A percentile compares a stretch with the other conserved stretches of the same genome.
Conservation (phyloP, 2,113 vertebrate species). For the Saguinus midas region DNA sequence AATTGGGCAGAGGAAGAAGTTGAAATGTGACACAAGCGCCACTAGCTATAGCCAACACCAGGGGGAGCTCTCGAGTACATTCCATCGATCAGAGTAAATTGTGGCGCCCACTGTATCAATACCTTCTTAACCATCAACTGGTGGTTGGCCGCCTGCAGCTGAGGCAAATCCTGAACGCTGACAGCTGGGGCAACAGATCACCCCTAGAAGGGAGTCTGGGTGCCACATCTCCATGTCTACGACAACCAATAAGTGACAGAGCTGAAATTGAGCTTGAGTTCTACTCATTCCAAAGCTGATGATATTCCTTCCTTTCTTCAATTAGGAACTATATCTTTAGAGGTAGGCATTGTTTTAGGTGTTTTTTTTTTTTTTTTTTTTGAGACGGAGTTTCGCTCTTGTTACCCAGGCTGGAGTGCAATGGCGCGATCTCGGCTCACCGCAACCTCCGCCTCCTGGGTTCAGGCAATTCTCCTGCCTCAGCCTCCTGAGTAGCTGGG, state of each 20-base stretch:
- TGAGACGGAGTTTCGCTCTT: too few relatives aligned
- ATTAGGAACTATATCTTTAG: conserved; percentile 20
- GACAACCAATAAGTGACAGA: not conserved
- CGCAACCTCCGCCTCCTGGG: too few relatives aligned
- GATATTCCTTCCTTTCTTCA: not conserved
- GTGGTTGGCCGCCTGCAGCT: not conserved
- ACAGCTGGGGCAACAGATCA: not conserved
- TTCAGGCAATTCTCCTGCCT: too few relatives aligned
- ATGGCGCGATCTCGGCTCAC: too few relatives aligned
- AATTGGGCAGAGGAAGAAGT: not conserved
- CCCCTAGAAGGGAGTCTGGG: not conserved
- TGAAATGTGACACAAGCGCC: not conserved
- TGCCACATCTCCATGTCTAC: not conserved
- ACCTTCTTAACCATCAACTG: not conserved
- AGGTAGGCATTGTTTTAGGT: not conserved
- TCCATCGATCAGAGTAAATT: not conserved
- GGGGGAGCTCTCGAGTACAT: not conserved
- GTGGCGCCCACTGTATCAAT: not conserved
- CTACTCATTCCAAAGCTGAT: not conserved
- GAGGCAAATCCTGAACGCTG: not conserved
- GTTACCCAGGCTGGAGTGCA: too few relatives aligned
- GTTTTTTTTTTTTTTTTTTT: not conserved
- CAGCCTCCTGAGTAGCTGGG: too few relatives aligned
- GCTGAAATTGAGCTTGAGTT: not conserved
- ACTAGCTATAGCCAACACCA: not conserved